A percentile compares a stretch with the other conserved stretches of the same genome.
phyloP scores from a whole-genome alignment of 2,113 vertebrate species.

The Aix galericulata region DNA sequence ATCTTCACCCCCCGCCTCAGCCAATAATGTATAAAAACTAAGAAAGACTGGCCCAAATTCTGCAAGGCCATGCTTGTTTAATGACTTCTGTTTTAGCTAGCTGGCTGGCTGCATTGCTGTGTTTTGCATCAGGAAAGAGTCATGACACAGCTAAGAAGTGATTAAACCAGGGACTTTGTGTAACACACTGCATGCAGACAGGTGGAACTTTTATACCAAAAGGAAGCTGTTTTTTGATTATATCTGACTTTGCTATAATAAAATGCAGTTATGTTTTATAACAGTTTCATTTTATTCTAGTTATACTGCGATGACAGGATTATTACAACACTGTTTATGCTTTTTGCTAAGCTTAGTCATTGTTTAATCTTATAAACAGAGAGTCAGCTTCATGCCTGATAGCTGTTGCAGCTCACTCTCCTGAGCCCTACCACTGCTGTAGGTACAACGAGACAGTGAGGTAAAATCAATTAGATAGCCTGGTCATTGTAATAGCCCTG shows the following conservation, averaged over 20 bases:
- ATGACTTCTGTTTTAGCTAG: background rate
- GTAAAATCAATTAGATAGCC: background rate
- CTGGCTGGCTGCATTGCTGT: background rate
- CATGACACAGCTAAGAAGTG: background rate
- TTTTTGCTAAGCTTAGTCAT: slow-evolving; percentile 51
- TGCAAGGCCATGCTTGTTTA: background rate
- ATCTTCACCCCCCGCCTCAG: background rate
- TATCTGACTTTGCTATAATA: background rate
- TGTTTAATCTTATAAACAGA: slow-evolving; percentile 51
- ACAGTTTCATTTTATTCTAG: slow-evolving; percentile 33
- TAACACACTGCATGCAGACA: background rate
- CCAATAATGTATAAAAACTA: background rate
- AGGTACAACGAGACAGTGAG: fast-evolving
- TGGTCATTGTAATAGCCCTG: background rate
- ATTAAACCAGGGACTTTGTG: background rate
- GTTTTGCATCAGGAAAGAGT: background rate
- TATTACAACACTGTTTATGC: slow-evolving; percentile 27
- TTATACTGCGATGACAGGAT: slow-evolving; percentile 23
- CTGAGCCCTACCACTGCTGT: background rate
- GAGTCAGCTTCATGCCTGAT: background rate
- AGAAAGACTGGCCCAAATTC: background rate
- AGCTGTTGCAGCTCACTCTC: background rate
- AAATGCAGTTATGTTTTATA: slow-evolving; percentile 32
- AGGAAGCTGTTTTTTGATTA: slow-evolving; percentile 18
- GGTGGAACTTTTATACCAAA: slow-evolving; percentile 10